These are phyloP conservation scores for Trogon surrucura DNA, from an alignment of 2,113 vertebrate genomes.

Conservation along the genomic window DNA sequence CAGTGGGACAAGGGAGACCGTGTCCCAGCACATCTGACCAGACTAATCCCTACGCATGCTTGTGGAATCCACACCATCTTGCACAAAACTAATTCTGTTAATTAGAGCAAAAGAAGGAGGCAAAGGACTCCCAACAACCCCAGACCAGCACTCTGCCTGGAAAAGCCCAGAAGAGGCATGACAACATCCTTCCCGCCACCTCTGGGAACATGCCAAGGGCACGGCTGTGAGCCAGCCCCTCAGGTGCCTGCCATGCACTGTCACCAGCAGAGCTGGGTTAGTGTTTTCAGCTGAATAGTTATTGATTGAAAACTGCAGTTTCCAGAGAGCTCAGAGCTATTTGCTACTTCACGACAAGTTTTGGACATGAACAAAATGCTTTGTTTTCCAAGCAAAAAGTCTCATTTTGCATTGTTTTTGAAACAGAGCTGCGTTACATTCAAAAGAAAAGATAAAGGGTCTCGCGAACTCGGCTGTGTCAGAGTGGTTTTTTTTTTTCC, in stretches of 20 bases:
- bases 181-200: not conserved
- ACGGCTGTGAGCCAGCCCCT: not conserved
- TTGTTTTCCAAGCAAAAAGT: slow-evolving; percentile 18
- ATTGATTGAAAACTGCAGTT: slow-evolving; percentile 39
- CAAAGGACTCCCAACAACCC: not conserved
- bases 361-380: not conserved
- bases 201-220: slow-evolving; percentile 1
- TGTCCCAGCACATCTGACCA: not conserved
- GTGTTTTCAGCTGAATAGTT: not conserved
- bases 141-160: not conserved
- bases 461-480: not conserved
- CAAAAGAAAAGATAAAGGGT: slow-evolving; percentile 3
- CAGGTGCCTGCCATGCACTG: not conserved
- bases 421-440: not conserved
- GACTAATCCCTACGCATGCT: not conserved
- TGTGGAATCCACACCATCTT: not conserved
- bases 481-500: not conserved
- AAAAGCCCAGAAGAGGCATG: not conserved
- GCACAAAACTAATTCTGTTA: slow-evolving; percentile 18
- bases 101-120: not conserved
- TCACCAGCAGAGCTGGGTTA: not conserved
- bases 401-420: slow-evolving; percentile 19
- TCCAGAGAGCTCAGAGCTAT: slow-evolving; percentile 7
- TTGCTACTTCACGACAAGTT: not conserved
- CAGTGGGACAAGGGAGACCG: not conserved